Evolutionary conservation across 2,113 vertebrate species (phyloP).

Genomic region (Passer montanus): DNA sequence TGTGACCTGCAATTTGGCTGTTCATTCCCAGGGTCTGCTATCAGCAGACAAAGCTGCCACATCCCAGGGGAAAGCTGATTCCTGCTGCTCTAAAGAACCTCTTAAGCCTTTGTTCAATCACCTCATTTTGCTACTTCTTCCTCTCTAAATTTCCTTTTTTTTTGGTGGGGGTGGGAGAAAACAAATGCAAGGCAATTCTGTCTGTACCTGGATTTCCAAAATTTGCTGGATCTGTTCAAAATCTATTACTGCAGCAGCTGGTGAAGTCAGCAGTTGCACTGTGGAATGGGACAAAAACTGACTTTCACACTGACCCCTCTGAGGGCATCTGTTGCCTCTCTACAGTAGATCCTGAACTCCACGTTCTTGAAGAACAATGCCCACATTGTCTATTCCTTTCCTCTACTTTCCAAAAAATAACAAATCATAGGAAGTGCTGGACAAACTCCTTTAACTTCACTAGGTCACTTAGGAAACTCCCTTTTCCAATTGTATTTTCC

Average conservation of each 20-base stretch:
- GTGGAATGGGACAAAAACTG: neutral
- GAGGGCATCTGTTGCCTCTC: neutral
- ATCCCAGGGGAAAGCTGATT: neutral
- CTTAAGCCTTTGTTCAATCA: constrained; percentile 29
- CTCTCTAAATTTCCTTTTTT: neutral
- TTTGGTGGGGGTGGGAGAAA: neutral
- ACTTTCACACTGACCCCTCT: neutral
- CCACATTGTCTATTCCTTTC: neutral
- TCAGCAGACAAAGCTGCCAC: neutral
- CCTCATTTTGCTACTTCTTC: neutral
- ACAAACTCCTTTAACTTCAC: constrained; percentile 10
- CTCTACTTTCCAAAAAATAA: neutral
- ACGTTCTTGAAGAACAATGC: neutral
- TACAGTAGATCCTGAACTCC: neutral
- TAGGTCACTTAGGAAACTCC: neutral
- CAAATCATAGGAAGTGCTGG: neutral
- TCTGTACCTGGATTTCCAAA: neutral
- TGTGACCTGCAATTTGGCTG: constrained; percentile 57
- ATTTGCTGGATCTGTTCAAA: neutral
- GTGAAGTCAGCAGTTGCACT: neutral
- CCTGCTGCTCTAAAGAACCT: neutral
- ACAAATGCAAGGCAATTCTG: neutral
- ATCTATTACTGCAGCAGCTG: neutral
- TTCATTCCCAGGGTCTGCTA: constrained; percentile 35
- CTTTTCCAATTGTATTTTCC: neutral